Conservation (phyloP, 2,113 vertebrate genomes). For the Geococcyx californianus region DNA sequence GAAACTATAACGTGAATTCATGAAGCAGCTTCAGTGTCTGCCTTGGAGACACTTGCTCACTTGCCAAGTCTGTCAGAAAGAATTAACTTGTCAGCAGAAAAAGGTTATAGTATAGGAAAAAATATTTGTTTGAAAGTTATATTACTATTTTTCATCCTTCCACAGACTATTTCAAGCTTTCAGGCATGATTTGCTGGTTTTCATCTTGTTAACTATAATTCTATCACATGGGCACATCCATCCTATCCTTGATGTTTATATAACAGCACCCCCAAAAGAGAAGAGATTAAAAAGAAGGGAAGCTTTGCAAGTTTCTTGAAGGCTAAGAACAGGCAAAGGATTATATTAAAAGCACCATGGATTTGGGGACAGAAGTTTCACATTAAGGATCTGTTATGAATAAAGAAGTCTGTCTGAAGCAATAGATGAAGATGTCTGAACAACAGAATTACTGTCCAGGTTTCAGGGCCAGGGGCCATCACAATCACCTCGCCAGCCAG, state of each 20-base stretch:
- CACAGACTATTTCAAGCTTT: constrained; percentile 38
- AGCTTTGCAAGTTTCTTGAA: constrained; percentile 20
- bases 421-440: background rate
- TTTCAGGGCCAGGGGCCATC: background rate
- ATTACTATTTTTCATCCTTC: constrained; percentile 11
- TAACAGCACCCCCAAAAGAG: background rate
- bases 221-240: background rate
- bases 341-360: background rate
- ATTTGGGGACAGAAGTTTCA: background rate
- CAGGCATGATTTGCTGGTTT: constrained; percentile 16
- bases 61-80: constrained; percentile 57
- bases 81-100: constrained; percentile 55
- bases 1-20: constrained; percentile 22
- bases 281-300: background rate
- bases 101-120: background rate
- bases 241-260: background rate
- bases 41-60: constrained; percentile 47
- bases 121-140: constrained; percentile 48
- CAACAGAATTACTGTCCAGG: background rate
- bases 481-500: background rate
- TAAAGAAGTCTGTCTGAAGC: background rate
- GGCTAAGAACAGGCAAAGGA: background rate
- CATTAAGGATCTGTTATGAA: constrained; percentile 18
- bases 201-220: constrained; percentile 37
- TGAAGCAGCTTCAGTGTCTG: constrained; percentile 22